Evolutionary conservation across 2,797 vertebrate species (phyloP).

Genomic region (Urocyon cinereoargenteus): DNA sequence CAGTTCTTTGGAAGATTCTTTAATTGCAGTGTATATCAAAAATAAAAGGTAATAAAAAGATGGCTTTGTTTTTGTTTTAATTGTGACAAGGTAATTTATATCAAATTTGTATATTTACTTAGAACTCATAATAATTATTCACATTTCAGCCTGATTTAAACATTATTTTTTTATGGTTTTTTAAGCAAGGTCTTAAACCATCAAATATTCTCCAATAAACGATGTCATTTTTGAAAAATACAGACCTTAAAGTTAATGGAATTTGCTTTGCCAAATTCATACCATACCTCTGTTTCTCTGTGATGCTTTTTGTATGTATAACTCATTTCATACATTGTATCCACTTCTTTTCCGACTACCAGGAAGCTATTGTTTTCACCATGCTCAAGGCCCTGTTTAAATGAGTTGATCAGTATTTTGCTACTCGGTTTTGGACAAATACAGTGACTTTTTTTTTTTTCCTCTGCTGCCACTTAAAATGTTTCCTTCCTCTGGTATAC

Average conservation of each 20-base stretch:
- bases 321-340: neutral
- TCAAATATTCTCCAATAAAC: neutral
- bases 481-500: neutral
- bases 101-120: constrained; percentile 54
- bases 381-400: neutral
- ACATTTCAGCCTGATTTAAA: neutral
- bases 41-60: neutral
- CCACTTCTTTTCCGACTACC: neutral
- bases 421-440: neutral
- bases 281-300: neutral
- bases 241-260: neutral
- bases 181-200: neutral
- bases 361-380: neutral
- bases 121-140: neutral
- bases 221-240: neutral
- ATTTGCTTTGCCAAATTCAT: neutral
- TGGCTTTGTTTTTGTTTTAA: constrained; percentile 43
- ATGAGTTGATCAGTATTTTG: neutral
- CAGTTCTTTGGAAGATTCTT: neutral
- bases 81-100: constrained; percentile 44
- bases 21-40: neutral
- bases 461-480: neutral
- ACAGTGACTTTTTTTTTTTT: neutral
- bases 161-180: constrained; percentile 12
- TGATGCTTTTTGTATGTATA: neutral